Conservation (phyloP, 2,113 vertebrate species). For the Rousettus leschenaultii region DNA sequence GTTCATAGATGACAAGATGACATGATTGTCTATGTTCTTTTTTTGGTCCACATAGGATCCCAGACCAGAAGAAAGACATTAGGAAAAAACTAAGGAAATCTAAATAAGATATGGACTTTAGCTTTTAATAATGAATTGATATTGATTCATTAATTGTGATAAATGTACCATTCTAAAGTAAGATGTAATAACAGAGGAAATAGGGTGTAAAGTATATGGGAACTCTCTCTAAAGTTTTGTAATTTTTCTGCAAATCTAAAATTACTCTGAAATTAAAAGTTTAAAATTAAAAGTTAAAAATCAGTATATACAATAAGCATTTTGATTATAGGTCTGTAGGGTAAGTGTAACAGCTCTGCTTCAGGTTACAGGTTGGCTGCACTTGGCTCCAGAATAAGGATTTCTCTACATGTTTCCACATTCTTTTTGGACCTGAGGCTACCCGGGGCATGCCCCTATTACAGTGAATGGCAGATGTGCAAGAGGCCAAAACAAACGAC, state of each 20-base stretch:
- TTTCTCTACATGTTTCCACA: not conserved
- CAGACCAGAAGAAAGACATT: not conserved
- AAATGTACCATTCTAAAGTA: not conserved
- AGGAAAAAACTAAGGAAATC: not conserved
- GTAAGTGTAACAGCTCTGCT: not conserved
- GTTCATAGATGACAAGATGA: too few species aligned
- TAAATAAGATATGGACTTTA: not conserved
- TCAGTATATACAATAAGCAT: not conserved
- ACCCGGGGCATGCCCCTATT: not conserved
- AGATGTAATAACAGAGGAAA: not conserved
- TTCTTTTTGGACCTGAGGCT: not conserved
- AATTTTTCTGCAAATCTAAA: not conserved
- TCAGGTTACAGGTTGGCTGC: not conserved
- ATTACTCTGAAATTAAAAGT: not conserved
- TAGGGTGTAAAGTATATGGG: not conserved
- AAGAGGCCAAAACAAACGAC: not conserved
- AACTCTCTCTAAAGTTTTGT: not conserved
- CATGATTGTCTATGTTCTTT: too few species aligned
- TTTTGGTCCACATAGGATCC: too few species aligned
- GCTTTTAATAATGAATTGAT: too few species aligned
- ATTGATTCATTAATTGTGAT: too few species aligned
- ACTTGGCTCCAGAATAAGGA: not conserved
- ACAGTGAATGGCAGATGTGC: not conserved
- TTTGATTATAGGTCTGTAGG: not conserved
- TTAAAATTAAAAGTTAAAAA: not conserved